Base-by-base conservation (phyloP, 2,113 vertebrate genomes). In the Megalops atlanticus region DNA sequence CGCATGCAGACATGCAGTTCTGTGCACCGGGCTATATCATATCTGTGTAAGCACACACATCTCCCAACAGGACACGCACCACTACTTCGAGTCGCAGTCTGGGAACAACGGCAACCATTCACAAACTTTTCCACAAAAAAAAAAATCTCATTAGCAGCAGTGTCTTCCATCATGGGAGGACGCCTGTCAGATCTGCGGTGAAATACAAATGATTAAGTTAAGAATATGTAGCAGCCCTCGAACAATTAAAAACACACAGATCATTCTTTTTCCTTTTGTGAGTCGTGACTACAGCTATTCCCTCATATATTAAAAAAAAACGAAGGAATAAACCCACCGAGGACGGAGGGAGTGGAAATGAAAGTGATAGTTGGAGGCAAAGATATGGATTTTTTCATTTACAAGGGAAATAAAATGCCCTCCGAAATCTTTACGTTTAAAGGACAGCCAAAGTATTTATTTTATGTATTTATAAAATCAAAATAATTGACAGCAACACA, bases 151-250 rank as follows among this genome's bases (percentile, higher is more conserved):
- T 80, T 81, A 74, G 45, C 80, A 6, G 15, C n/a, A 38, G 35
- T 47, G 41, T 76, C 54, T 78, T 76, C 74, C 31, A 64, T 64
- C 74, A 70, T 77, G 3, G 68, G 36, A 80, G 7, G 15, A 15
- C 31, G 41, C 24, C 16, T 74, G 38, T 74, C 71, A 54, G 45
- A 40, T 64, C n/a, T 31, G 49, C 14, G 33, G 38, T 15, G 68
- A 41, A 52, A 75, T 33, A 74, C 36, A 80, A 80, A 31, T 81
- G 52, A 79, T 45, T 35, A 71, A 74, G 72, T 81, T 41, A 39
- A n/a, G 58, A 58, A 64, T 39, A 54, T 49, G 38, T 52, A 74
- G 47, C 47, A 41, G 27, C 47, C 33, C 58, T n/a, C 31, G 24
- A 31, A 64, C 58, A 64, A 64, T 27, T 21, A 24, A 54, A 24